phyloP scores from a whole-genome alignment of 2,888 invertebrate species.

The Norana najaformis region DNA sequence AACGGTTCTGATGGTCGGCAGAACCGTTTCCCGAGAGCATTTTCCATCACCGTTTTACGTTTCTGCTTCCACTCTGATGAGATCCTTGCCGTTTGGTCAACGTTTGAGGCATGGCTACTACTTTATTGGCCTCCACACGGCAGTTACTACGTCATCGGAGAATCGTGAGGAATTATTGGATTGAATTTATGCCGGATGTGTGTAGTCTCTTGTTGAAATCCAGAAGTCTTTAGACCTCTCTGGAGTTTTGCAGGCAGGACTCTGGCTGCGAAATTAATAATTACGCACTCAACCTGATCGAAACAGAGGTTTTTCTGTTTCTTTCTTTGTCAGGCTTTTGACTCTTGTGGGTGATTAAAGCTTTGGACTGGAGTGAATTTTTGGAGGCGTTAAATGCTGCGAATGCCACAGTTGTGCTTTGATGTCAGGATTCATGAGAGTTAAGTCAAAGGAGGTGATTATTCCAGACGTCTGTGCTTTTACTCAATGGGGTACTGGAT shows the following conservation, averaged over 20 bases:
- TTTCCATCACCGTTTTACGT: background rate
- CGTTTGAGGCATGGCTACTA: background rate
- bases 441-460: background rate
- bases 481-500: background rate
- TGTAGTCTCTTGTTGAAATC: background rate
- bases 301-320: background rate
- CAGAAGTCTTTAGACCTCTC: background rate
- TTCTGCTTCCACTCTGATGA: background rate
- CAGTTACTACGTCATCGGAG: background rate
- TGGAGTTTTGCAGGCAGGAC: background rate
- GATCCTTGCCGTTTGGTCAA: background rate
- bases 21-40: background rate
- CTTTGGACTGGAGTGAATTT: background rate
- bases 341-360: background rate
- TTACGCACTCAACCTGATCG: background rate
- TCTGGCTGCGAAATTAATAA: background rate
- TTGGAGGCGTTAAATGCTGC: background rate
- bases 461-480: background rate
- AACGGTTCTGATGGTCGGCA: constrained; percentile 5
- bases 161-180: background rate
- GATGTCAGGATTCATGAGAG: background rate
- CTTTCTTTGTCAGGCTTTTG: background rate
- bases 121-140: background rate
- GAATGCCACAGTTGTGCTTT: background rate
- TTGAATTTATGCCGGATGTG: background rate